Conservation (phyloP, 2,113 vertebrate species). For the Corythaeola cristata region DNA sequence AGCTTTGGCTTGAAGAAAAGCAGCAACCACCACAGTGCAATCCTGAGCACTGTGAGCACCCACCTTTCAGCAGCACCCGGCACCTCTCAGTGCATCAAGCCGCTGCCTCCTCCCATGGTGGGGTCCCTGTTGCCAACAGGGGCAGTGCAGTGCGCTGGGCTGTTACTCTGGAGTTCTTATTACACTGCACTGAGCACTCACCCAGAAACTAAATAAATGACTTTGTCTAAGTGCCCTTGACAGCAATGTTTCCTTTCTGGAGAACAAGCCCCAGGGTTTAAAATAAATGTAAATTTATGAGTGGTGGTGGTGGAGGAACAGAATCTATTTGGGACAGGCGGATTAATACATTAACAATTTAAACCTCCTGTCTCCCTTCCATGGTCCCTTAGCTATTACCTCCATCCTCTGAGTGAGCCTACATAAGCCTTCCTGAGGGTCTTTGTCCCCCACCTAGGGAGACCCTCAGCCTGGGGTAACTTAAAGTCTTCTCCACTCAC, state of each 20-base stretch:
- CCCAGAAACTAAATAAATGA: background rate
- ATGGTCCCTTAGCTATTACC: background rate
- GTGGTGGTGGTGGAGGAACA: background rate
- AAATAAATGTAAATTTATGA: constrained; percentile 12
- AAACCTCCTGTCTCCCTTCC: background rate
- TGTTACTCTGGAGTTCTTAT: background rate
- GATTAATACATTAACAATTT: constrained; percentile 25
- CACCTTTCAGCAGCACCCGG: background rate
- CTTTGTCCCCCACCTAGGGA: rapidly evolving
- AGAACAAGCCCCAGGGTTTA: background rate
- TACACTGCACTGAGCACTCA: background rate
- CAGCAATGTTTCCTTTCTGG: background rate
- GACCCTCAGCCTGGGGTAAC: background rate
- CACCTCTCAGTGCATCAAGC: background rate
- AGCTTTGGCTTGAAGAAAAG: background rate
- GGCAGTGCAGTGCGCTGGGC: rapidly evolving
- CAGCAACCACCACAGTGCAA: background rate
- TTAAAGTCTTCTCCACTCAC: background rate
- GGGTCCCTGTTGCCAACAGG: rapidly evolving
- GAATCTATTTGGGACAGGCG: background rate
- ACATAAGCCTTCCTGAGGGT: background rate
- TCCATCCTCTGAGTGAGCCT: background rate
- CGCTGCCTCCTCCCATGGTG: rapidly evolving
- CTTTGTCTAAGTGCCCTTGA: constrained; percentile 22
- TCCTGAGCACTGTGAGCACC: background rate